Evolutionary conservation across 2,797 vertebrate genomes (phyloP), one percentile per base, ranked within the genome.

Genomic region (Morelia viridis): DNA sequence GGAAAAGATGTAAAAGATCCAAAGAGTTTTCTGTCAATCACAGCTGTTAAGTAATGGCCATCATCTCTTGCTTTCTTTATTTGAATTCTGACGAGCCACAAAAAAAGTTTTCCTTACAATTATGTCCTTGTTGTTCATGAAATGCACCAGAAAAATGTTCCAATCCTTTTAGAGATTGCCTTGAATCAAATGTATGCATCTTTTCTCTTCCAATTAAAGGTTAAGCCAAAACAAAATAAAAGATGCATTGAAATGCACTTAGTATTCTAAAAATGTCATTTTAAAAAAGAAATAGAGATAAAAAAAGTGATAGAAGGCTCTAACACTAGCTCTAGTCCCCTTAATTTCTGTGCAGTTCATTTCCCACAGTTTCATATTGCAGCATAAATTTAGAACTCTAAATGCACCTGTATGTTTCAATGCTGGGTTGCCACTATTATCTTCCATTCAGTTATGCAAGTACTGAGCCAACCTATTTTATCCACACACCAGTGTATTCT

Each of bases 1-100:
- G 94, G 85, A 94, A 96, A 96, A 96, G 19, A 94, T 91, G 89
- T 94, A 94, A 94, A 93, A 89, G 94, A 93, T 95, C 94, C 95
- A 56, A n/a, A 92, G 93, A 95, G 94, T 94, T 95, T 94, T 90
- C 88, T 93, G 93, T 96, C 95, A 94, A 71, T 96, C 95, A 94
- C 31, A 12, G 89, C 89, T 56, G 11, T 93, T 94, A 95, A 95
- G 94, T 94, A 89, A 92, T 96, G 94, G 94, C 94, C 95, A 80
- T 96, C 92, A 94, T 89, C 93, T 91, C 26, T 88, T 64, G 46
- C 31, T 93, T 94, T 95, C 90, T 91, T 93, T 90, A 92, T 96
- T 92, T 94, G 91, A 94, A 94, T 94, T 95, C 88, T 96, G 93
- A 96, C 92, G 71, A 57, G 90, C 87, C 90, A 96, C 95, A 96